Evolutionary conservation across 2,113 vertebrate species (phyloP), one percentile per base, ranked within the genome.

Genomic region (Phyllostomus hastatus): DNA sequence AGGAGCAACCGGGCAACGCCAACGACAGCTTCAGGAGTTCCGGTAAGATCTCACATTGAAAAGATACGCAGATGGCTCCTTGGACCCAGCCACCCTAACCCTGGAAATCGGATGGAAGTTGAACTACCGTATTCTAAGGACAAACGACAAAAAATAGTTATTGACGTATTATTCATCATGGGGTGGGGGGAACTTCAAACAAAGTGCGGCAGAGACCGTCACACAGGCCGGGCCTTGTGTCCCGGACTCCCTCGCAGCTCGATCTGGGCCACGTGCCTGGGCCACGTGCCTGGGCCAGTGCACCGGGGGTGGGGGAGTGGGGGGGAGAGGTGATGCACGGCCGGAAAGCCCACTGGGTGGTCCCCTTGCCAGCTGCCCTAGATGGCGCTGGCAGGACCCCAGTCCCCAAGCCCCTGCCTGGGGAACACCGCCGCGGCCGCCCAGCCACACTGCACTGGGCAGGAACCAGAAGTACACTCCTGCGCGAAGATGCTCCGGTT

Each of bases 61-160:
- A 91, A 72, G 57, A 43, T 41, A 43, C 22, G 33, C 33, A 38
- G 38, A 26, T 50, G 52, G 72, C 82, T 75, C 26, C 67, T 89
- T 84, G 61, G 50, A 52, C 72, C n/a, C 26, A 69, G 33, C 12
- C 59, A 33, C 41, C 35, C 66, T 73, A 75, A 16, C 5, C 22
- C 6, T 84, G 38, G 48, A 57, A 93, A 88, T 70, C 31, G 19
- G 48, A 52, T 33, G 90, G 81, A 84, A 80, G 88, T 80, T 24
- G 82, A 93, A 66, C 61, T 15, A 46, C 5, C 28, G 2, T 41
- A 54, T 52, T 46, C 46, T 52, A 61, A 92, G 17, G 59, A 94
- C 61, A 88, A 57, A 50, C 10, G 33, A 85, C 2, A 12, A 52
- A 52, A 93, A 46, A 38, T 20, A 15, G 52, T 69, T 38, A 75